A percentile compares a stretch with the other conserved stretches of the same genome.
phyloP scores from a whole-genome alignment of 2,888 invertebrate genomes.

The Phortica magna region DNA sequence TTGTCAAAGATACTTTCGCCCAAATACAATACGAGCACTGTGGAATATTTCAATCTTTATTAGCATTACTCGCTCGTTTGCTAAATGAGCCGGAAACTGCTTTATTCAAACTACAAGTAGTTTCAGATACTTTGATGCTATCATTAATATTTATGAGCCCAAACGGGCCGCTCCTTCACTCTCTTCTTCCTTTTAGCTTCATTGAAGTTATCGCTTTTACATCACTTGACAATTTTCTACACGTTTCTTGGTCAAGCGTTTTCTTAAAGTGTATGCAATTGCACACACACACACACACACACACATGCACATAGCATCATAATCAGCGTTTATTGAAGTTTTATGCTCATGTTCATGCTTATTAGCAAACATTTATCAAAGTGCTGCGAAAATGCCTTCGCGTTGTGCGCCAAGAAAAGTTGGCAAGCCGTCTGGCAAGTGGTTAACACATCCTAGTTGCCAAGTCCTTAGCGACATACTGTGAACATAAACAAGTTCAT shows the following conservation, averaged over 20 bases:
- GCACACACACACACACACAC: no score
- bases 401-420: background rate
- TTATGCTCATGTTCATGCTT: constrained; percentile 9
- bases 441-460: background rate
- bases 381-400: no score
- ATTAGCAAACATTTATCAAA: background rate
- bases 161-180: background rate
- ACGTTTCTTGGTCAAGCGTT: no score
- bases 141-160: constrained; percentile 17
- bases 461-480: background rate
- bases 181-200: background rate
- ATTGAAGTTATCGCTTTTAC: background rate
- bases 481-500: background rate
- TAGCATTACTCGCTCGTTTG: constrained; percentile 19
- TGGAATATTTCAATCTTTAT: constrained; percentile 2
- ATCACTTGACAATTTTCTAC: no score
- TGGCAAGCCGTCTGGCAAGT: background rate
- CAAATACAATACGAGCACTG: background rate
- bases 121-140: background rate
- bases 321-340: background rate
- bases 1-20: constrained; percentile 8
- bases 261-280: no score
- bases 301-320: background rate
- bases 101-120: background rate
- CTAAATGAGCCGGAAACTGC: constrained; percentile 27